Conservation (phyloP, 2,113 vertebrate genomes). For the Aythya baeri region DNA sequence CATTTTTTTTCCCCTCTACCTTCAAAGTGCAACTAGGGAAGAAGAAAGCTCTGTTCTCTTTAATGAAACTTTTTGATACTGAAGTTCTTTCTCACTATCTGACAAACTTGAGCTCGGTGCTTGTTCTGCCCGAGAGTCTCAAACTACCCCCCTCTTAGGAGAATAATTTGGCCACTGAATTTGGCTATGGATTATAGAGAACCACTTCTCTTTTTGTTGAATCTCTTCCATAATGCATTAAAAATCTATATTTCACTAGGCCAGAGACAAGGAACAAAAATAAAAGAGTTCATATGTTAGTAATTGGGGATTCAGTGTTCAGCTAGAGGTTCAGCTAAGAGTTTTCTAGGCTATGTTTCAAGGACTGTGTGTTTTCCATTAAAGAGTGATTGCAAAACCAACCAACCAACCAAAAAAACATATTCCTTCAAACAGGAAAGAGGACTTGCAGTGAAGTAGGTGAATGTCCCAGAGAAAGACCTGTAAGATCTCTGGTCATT, state of each 20-base stretch:
- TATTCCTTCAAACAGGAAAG: neutral
- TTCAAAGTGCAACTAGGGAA: neutral
- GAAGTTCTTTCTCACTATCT: neutral
- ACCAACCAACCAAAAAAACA: neutral
- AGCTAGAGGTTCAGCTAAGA: neutral
- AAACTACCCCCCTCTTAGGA: neutral
- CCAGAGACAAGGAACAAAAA: neutral
- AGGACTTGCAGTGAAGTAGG: neutral
- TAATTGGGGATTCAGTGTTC: neutral
- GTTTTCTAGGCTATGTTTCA: neutral
- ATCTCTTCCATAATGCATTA: neutral
- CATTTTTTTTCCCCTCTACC: too few species aligned
- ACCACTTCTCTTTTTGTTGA: neutral
- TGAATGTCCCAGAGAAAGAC: neutral
- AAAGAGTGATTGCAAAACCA: neutral
- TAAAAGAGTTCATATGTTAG: neutral
- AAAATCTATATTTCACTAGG: neutral
- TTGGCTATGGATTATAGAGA: neutral
- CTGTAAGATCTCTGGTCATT: neutral
- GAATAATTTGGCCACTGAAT: rapidly evolving
- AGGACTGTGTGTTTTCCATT: neutral
- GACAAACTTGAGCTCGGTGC: neutral
- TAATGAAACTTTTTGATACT: neutral
- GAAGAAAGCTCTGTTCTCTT: neutral
- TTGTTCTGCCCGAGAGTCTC: neutral